Base-by-base conservation (phyloP, 2,113 vertebrate genomes). In the Limanda limanda region DNA sequence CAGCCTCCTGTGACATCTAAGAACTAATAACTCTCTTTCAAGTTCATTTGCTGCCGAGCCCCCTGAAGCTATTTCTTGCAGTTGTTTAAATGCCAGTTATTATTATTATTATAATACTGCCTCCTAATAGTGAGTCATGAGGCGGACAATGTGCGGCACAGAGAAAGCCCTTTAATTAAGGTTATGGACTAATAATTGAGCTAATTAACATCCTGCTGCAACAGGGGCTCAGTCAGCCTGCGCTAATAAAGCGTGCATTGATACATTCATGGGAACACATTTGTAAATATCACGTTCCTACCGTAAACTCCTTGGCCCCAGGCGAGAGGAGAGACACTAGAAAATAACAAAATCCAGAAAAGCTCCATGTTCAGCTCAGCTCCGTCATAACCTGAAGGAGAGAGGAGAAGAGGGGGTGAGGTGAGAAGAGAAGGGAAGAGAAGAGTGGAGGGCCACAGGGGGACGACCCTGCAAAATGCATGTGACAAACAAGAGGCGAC, bases 271-370 rank as follows among this genome's bases (percentile, higher is more conserved):
- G 24, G 48, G 25, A 47, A 72, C 51, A 11, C 65, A 45, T 71
- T 62, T 47, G 66, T 68, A 71, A 81, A 81, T 27, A 71, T 21
- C 31, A 56, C 11, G 1, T 23, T 86, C 94, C 94, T 94, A 95
- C 95, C 95, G 82, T 95, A 95, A 85, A 95, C 95, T 81, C 95
- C 95, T 92, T 95, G 95, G 60, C 91, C 89, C 88, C 78, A 82
- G 63, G 88, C 77, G 23, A 89, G 89, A 63, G 86, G 88, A 64
- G 85, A 92, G 75, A 92, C 69, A 78, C 93, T 87, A 85, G 91
- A 93, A 91, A 95, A 94, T 73, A 95, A 93, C 87, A 95, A 89
- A 92, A 95, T 94, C 95, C 94, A 95, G 82, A 94, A 92, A 92
- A 94, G 82, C 85, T 94, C 95, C 95, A 95, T 95, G 88, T 94